A percentile compares a stretch with the other conserved stretches of the same genome.
phyloP scores from a whole-genome alignment of 2,113 vertebrate species.

The Rhombomys opimus region DNA sequence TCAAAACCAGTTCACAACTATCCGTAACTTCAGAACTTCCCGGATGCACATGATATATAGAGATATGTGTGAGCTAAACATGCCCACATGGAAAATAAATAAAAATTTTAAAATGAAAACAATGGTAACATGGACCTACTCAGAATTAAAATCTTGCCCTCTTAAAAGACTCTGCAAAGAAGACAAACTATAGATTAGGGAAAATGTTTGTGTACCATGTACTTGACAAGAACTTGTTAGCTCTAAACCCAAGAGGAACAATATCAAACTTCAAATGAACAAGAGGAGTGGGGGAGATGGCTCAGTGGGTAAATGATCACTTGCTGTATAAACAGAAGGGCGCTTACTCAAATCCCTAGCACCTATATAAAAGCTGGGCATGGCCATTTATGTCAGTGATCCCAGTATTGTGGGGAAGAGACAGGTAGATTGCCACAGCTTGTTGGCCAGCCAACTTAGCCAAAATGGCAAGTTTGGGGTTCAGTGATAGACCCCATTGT shows the following conservation, averaged over 20 bases:
- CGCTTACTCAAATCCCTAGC: background rate
- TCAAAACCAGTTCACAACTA: background rate
- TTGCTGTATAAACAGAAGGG: background rate
- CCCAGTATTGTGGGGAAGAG: background rate
- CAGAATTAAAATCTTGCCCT: slow-evolving; percentile 19
- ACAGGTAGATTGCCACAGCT: background rate
- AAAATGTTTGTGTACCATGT: slow-evolving; percentile 41
- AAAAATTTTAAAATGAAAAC: background rate
- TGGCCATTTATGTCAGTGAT: background rate
- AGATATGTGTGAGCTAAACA: background rate
- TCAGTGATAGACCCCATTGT: background rate
- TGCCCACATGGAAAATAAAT: background rate
- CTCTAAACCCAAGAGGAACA: background rate
- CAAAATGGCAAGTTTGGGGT: background rate
- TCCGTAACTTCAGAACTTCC: background rate
- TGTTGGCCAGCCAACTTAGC: background rate
- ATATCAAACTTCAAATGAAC: slow-evolving; percentile 25
- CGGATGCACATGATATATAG: background rate
- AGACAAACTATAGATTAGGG: slow-evolving; percentile 4
- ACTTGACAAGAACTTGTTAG: slow-evolving; percentile 27
- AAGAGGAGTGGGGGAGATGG: background rate
- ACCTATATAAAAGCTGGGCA: background rate
- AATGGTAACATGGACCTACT: slow-evolving; percentile 1
- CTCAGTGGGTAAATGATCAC: background rate
- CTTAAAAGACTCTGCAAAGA: background rate